Base-by-base conservation (phyloP, 2,888 invertebrate genomes). In the Drosophila siamana region DNA sequence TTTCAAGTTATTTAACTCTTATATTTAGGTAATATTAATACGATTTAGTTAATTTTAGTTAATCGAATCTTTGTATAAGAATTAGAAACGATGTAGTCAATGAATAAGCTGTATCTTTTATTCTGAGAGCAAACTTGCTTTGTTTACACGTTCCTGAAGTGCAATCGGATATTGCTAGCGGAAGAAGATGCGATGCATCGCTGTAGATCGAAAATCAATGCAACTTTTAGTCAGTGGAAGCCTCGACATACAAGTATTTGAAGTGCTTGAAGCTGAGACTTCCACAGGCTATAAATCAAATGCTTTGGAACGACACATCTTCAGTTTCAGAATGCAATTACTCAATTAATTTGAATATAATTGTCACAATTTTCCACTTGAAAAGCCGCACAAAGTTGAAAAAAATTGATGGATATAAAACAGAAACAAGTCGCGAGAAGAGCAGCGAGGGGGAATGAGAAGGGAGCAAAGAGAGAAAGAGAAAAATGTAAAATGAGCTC, bases 311-410 rank as follows among this genome's bases (percentile, higher is more conserved):
- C 46, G 65, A 59, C 59, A 57, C 50, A 33, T 19, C 41, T 24
- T 15, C 67, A 64, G 57, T 63, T 63, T 60, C 63, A 33, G 69
- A 66, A 68, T 67, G 85, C 84, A 86, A 88, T 88, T 86, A 84
- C 85, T 75, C 75, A 85, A 90, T 90, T 90, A 90, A 90, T 90
- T 89, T 75, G 73, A 80, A 83, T 88, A 89, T 90, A 90, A 90
- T 90, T 90, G 90, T 90, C 90, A 82, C 78, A 89, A 78, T 86
- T 78, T 80, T 76, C 87, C 89, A 91, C 88, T 90, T 90, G 87
- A 90, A 73, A 76, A 60, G 74, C 71, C 75, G 56, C 76, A 70
- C 77, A 79, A 76, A 77, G 61, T 57, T 50, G 26, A 26, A 26
- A 30, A 26, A 52, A 55, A 56, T 40, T 73, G 60, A 69, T 69